These are phyloP conservation scores for Phrynosoma platyrhinos DNA, from an alignment of 2,113 vertebrate species.

Conservation along the genomic window DNA sequence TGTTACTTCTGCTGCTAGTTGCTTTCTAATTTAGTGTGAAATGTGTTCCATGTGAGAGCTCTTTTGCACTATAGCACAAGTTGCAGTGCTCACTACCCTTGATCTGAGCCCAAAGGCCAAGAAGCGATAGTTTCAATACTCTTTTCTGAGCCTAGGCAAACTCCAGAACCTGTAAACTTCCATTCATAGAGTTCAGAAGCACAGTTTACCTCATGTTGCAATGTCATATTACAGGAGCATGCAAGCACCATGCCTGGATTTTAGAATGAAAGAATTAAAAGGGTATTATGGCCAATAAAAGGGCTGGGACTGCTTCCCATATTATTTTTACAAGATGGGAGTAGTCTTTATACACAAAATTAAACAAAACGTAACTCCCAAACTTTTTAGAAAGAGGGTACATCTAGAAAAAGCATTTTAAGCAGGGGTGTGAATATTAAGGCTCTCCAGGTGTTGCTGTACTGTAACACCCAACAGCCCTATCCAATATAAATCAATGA, in stretches of 20 bases:
- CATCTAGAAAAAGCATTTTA: background rate
- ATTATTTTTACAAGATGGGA: background rate
- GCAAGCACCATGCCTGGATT: background rate
- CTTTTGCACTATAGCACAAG: background rate
- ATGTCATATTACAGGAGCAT: background rate
- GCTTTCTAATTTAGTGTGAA: background rate
- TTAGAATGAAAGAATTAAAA: background rate
- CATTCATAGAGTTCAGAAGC: background rate
- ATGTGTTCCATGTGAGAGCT: too few species aligned
- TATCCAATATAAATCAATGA: too few species aligned
- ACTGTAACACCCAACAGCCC: too few species aligned
- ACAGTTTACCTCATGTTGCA: background rate
- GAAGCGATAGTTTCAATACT: too few species aligned
- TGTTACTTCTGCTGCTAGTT: slow-evolving; percentile 34
- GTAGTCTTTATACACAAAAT: background rate
- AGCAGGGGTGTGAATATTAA: too few species aligned
- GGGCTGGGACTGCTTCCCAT: background rate
- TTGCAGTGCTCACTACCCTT: background rate
- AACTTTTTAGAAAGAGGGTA: background rate
- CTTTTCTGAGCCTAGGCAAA: background rate
- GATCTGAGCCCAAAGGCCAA: too few species aligned
- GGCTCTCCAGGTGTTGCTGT: too few species aligned
- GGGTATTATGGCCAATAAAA: background rate
- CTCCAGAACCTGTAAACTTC: background rate
- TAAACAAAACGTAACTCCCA: background rate